Evolutionary conservation across 2,888 invertebrate species (phyloP), one percentile per base, ranked within the genome.

Genomic region (Synanthedon myopaeformis): DNA sequence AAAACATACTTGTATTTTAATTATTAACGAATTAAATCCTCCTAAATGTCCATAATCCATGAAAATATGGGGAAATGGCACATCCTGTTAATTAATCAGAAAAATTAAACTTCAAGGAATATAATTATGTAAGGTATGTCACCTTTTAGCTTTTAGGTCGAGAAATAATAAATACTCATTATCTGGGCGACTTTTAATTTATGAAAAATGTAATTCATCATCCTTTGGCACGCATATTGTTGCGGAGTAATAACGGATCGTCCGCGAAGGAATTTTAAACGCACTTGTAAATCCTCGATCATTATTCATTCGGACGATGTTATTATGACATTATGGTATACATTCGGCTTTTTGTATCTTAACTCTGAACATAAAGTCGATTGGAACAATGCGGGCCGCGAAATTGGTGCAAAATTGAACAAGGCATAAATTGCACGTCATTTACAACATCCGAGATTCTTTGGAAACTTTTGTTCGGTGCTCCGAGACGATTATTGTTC

Each of bases 381-480:
- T 63, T 62, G 59, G 65, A 55, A 65, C 67, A 67, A 66, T 65
- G 65, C 64, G 67, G 60, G 65, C 72, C 70, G 69, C 75, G 65
- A 82, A 83, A 84, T 84, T 79, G 79, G 75, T 74, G 72, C 74
- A 72, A 83, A 82, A 82, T 85, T 83, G 78, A 73, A 69, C 68
- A 69, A 66, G 64, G 61, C 67, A 72, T 70, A 79, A 79, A 79
- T 79, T 77, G 71, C 74, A 70, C 72, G 66, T 76, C 70, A 72
- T 80, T 79, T 54, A 66, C 66, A 58, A 70, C 62, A 64, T 65
- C 64, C 63, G 60, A 61, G 63, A 65, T 67, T 64, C 60, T 57
- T 61, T 61, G 55, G 65, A 45, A 45, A 45, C 13, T 45, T 45
- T 45, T 14, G 45, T 45, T 11, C 45, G 45, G 45, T n/a, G n/a